phyloP scores from a whole-genome alignment of 2,797 vertebrate genomes.

The Telmatherina bonti region DNA sequence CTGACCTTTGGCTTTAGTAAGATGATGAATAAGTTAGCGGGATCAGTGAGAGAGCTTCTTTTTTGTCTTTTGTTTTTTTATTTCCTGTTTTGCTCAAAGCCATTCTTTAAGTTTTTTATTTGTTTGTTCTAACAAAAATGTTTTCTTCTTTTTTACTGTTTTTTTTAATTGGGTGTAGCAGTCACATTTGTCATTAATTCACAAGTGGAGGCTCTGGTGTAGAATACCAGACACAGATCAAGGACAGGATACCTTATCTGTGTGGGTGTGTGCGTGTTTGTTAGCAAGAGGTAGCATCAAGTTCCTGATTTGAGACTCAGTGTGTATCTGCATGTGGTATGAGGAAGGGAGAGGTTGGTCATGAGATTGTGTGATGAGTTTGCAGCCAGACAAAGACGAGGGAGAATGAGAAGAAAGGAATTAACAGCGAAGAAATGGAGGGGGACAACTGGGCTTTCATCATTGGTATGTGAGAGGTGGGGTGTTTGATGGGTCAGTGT shows the following conservation, averaged over 20 bases:
- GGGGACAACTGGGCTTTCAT: slow-evolving; percentile 77
- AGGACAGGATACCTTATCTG: slow-evolving; percentile 42
- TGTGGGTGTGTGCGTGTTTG: slow-evolving; percentile 26
- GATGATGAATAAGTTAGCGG: slow-evolving; percentile 29
- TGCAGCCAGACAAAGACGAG: slow-evolving; percentile 18
- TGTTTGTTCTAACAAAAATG: background rate
- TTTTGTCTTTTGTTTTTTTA: background rate
- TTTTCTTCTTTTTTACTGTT: background rate
- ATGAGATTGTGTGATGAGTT: slow-evolving; percentile 43
- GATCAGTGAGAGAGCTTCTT: slow-evolving; percentile 43
- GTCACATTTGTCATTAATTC: slow-evolving; percentile 55
- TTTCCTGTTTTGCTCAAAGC: background rate
- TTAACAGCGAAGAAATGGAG: slow-evolving; percentile 63
- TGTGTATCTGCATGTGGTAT: slow-evolving; percentile 21
- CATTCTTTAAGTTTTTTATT: background rate
- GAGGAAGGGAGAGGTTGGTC: slow-evolving; percentile 23
- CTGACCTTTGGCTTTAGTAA: background rate
- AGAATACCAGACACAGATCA: slow-evolving; percentile 46
- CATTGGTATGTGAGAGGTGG: slow-evolving; percentile 60
- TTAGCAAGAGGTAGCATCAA: slow-evolving; percentile 50
- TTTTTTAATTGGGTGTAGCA: background rate
- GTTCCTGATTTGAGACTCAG: slow-evolving; percentile 55
- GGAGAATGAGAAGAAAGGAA: slow-evolving; percentile 61
- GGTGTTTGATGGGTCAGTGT: background rate
- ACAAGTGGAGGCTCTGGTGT: slow-evolving; percentile 51